Percentiles rank a stretch among this genome's conserved stretches.
Conservation (phyloP, 2,888 invertebrate species). For the Macrophya alboannulata region DNA sequence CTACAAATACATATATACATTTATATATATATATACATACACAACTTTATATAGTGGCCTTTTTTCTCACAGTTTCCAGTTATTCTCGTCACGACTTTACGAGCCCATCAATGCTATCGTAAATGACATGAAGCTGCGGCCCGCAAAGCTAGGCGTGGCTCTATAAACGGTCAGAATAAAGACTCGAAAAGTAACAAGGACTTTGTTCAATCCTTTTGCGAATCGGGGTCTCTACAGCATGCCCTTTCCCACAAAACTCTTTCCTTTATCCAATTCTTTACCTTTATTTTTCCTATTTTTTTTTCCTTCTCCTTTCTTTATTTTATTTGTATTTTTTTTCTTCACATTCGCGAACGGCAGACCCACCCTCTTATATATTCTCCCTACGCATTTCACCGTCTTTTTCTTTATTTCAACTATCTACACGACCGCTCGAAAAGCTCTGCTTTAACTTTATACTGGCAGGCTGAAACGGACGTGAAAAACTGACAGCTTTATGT, state of each 20-base stretch:
- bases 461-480: not conserved
- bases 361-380: not conserved
- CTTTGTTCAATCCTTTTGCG: slow-evolving; percentile 17
- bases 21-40: too few relatives aligned
- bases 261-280: slow-evolving; percentile 26
- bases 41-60: not conserved
- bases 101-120: slow-evolving; percentile 45
- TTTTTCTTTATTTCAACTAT: slow-evolving; percentile 13
- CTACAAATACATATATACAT: too few relatives aligned
- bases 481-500: not conserved
- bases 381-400: not conserved
- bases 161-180: slow-evolving; percentile 35
- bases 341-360: not conserved
- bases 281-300: not conserved
- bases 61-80: slow-evolving; percentile 19
- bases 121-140: slow-evolving; percentile 38
- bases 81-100: slow-evolving; percentile 47
- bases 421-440: not conserved
- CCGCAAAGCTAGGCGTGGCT: slow-evolving; percentile 31
- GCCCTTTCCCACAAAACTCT: not conserved
- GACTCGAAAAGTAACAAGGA: slow-evolving; percentile 33
- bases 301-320: not conserved
- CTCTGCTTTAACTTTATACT: not conserved
- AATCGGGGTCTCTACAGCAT: not conserved
- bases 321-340: not conserved